Base-by-base conservation (phyloP, 1,140 invertebrate species). In the Arctopsyche grandis region DNA sequence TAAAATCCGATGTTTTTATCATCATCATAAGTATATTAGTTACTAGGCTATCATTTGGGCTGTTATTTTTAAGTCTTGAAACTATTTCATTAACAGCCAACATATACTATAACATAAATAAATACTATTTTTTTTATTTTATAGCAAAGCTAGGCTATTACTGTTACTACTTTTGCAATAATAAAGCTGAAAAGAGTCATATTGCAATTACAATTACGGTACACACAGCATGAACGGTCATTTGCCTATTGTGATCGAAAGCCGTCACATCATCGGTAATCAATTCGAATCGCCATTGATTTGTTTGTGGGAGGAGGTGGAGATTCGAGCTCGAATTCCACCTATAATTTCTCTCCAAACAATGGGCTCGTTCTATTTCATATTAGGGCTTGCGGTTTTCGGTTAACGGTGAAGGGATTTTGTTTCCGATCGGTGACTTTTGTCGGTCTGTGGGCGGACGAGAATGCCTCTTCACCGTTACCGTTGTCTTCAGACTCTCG, bases 211-310 rank as follows among this genome's bases (percentile, higher is more conserved):
- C 29, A 38, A 38, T 38, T 38, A 38, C 29, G 29, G 29, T 1
- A 38, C 29, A 7, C 29, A 7, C 29, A 7, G 3, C 29, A 7
- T 38, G 29, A 38, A 38, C 29, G 29, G 29, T 38, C 29, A 38
- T 38, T 38, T 38, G 29, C 29, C 29, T 38, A 3, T 52, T 52
- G 10, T 10, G 48, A 52, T 14, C 16, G 48, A 48, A n/a, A 21
- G 14, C 69, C 19, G 48, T 46, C 71, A 46, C 71, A 74, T 12
- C 19, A 19, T 46, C 46, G 43, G 52, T 56, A 74, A 74, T 74
- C 71, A 48, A 74, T 74, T 74, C 22, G 71, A 22, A 74, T 48
- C 71, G 71, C 48, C 71, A 74, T 74, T 71, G 69, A 71, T 38
- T 21, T 22, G 24, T 48, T 46, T 38, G 38, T 46, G 9, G 46